A percentile compares a stretch with the other conserved stretches of the same genome.
These are phyloP conservation scores for Petrophora chlorosata DNA, from an alignment of 2,888 invertebrate genomes.

Conservation along the genomic window DNA sequence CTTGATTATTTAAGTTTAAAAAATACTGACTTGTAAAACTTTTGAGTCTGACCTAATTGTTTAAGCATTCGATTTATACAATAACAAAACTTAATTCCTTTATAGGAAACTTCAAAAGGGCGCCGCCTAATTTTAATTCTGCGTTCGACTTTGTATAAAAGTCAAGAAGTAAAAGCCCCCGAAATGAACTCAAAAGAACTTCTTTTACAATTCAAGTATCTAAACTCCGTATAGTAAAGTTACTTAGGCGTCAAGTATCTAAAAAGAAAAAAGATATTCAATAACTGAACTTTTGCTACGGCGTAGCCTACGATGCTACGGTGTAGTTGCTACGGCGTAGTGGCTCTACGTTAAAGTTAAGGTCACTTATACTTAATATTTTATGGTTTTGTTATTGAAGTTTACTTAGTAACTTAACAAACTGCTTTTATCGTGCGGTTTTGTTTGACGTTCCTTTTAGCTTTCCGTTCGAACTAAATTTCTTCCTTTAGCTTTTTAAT, in stretches of 20 bases:
- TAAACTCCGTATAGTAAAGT: constrained; percentile 19
- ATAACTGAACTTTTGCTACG: constrained; percentile 38
- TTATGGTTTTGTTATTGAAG: constrained; percentile 11
- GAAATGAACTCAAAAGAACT: constrained; percentile 19
- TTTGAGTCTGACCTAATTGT: no score
- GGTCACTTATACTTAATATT: constrained; percentile 7
- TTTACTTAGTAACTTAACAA: background rate
- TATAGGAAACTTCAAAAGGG: no score
- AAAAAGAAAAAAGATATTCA: constrained; percentile 33
- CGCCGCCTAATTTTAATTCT: background rate
- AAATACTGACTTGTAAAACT: no score
- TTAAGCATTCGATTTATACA: no score
- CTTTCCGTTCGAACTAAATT: no score
- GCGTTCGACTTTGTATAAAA: constrained; percentile 16
- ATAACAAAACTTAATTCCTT: no score
- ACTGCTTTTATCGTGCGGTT: constrained; percentile 4
- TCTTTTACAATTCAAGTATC: constrained; percentile 31
- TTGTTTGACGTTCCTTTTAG: background rate
- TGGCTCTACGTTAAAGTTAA: constrained; percentile 26
- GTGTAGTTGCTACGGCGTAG: constrained; percentile 18
- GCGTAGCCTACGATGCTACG: constrained; percentile 33
- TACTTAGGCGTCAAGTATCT: constrained; percentile 16
- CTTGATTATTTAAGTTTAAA: no score
- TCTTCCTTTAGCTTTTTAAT: constrained; percentile 1
- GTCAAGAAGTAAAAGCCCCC: constrained; percentile 9